Conservation (phyloP, 2,888 invertebrate species). For the Tetrapedia diversipes region DNA sequence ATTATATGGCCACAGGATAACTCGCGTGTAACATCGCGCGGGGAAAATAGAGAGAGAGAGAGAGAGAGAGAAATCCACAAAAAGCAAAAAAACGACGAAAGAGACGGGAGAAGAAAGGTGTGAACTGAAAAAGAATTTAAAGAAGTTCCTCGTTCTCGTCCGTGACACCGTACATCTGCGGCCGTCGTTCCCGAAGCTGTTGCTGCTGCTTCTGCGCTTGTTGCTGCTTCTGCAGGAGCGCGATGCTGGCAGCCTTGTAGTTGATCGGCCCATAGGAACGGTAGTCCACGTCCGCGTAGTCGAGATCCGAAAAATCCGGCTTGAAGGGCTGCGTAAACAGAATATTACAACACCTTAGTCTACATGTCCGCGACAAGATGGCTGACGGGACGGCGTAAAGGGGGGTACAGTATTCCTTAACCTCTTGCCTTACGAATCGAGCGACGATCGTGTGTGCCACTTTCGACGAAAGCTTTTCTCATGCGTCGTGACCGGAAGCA, state of each 20-base stretch:
- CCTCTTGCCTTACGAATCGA: too few relatives aligned
- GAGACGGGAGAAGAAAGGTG: background rate
- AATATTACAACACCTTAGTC: constrained; percentile 57
- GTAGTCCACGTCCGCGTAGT: constrained; percentile 95
- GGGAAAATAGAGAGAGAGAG: background rate
- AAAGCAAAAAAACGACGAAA: background rate
- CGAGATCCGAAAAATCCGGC: constrained; percentile 91
- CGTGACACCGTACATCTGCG: constrained; percentile 81
- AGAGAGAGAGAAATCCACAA: background rate
- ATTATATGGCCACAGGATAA: constrained; percentile 30
- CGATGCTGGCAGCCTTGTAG: constrained; percentile 93
- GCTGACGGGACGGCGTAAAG: too few relatives aligned
- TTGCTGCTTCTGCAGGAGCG: constrained; percentile 77
- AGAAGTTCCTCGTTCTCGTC: constrained; percentile 82
- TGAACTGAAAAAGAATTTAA: constrained; percentile 53
- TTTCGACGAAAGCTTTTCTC: too few relatives aligned
- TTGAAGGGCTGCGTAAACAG: constrained; percentile 88
- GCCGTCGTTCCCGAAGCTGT: constrained; percentile 73
- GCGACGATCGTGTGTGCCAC: too few relatives aligned
- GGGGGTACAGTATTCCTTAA: too few relatives aligned
- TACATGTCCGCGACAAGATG: too few relatives aligned
- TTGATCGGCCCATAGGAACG: constrained; percentile 96
- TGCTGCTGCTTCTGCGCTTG: constrained; percentile 66
- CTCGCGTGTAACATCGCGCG: constrained; percentile 1
- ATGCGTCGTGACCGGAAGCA: too few relatives aligned